A percentile compares a stretch with the other conserved stretches of the same genome.
phyloP scores from a whole-genome alignment of 2,888 invertebrate species.

The Acanthosepion pharaonis region DNA sequence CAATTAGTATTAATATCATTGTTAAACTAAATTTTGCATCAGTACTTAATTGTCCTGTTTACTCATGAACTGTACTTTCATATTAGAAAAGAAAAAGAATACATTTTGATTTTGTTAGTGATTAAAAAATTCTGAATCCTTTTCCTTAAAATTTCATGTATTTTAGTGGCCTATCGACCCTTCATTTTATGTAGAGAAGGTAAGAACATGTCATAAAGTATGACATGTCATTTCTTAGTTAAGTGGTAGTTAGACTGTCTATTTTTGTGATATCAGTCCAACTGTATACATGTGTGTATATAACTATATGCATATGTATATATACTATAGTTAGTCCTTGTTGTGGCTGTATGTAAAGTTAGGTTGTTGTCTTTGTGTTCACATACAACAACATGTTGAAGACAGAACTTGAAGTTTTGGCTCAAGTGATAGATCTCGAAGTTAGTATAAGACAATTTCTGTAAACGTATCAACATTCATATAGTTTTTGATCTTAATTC shows the following conservation, averaged over 20 bases:
- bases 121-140: background rate
- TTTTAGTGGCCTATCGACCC: conserved; percentile 45
- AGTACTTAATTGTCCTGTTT: background rate
- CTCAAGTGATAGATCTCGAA: background rate
- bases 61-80: background rate
- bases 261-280: conserved; percentile 43
- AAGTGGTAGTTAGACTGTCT: conserved; percentile 43
- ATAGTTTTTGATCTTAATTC: too few species aligned
- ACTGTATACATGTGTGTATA: conserved; percentile 8
- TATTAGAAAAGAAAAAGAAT: background rate
- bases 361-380: background rate
- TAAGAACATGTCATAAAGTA: conserved; percentile 11
- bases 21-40: background rate
- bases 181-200: conserved; percentile 43
- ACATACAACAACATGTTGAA: background rate
- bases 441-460: background rate
- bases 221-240: conserved; percentile 35
- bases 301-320: background rate
- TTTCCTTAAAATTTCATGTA: conserved; percentile 45
- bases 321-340: conserved; percentile 4
- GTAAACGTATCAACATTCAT: too few species aligned
- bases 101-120: background rate
- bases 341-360: background rate
- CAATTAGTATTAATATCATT: background rate
- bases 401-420: background rate